Evolutionary conservation across 2,888 invertebrate species (phyloP).

Genomic region (Yponomeuta cagnagella): DNA sequence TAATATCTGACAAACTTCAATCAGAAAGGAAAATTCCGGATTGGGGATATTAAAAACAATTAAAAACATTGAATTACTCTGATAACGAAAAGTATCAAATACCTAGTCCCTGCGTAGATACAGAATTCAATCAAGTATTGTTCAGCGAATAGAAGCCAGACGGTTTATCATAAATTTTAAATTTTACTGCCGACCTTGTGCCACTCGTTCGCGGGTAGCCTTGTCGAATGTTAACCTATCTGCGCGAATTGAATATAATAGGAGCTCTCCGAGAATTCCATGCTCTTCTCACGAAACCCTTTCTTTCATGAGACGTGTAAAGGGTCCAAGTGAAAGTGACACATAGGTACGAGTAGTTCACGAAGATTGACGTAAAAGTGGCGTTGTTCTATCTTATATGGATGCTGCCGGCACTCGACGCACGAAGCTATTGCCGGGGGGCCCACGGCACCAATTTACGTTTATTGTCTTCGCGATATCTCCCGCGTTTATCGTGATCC

Average conservation of each 20-base stretch:
- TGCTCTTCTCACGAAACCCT: conserved; percentile 17
- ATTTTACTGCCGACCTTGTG: conserved; percentile 34
- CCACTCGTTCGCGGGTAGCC: conserved; percentile 36
- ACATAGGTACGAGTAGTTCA: conserved; percentile 30
- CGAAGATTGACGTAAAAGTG: conserved; percentile 34
- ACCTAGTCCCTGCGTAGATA: not conserved
- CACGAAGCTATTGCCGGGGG: conserved; percentile 19
- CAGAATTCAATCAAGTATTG: not conserved
- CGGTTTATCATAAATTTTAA: conserved; percentile 9
- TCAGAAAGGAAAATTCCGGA: too few species aligned
- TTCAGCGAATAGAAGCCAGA: conserved; percentile 5
- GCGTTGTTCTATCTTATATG: conserved; percentile 33
- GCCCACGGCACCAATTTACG: conserved; percentile 48
- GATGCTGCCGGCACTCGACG: conserved; percentile 6
- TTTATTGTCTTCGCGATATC: conserved; percentile 51
- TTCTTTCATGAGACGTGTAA: conserved; percentile 18
- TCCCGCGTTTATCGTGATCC: conserved; percentile 23
- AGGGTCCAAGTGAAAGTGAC: conserved; percentile 40
- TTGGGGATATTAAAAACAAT: too few species aligned
- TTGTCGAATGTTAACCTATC: conserved; percentile 34
- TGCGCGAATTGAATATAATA: conserved; percentile 13
- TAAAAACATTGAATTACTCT: too few species aligned
- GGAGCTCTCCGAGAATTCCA: conserved; percentile 6
- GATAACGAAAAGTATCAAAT: too few species aligned
- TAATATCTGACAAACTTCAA: not conserved